phyloP scores from a whole-genome alignment of 1,140 invertebrate species.

The Papilio xuthus region DNA sequence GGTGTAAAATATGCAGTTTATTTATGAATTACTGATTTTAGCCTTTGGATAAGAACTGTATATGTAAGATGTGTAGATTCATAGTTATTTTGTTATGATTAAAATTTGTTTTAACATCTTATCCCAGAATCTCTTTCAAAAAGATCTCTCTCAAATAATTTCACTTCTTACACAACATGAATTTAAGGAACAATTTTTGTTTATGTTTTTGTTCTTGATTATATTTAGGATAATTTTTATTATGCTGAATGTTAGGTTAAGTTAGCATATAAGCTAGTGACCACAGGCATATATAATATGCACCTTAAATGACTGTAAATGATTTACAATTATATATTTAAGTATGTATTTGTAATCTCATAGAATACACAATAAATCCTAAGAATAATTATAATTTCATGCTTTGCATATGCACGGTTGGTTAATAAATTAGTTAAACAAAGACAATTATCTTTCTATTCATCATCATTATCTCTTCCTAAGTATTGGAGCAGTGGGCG shows the following conservation, averaged over 20 bases:
- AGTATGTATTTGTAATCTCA: conserved; percentile 4
- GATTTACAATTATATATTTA: neutral
- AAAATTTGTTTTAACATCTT: neutral
- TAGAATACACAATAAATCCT: neutral
- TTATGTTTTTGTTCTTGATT: neutral
- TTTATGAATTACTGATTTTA: neutral
- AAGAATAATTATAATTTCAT: conserved; percentile 27
- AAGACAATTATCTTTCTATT: too few relatives aligned
- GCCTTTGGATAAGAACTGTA: neutral
- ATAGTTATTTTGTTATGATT: neutral
- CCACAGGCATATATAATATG: conserved; percentile 20
- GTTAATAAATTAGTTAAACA: conserved; percentile 20
- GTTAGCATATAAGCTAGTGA: neutral
- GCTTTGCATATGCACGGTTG: neutral
- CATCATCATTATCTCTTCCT: too few relatives aligned
- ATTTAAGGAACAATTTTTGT: neutral
- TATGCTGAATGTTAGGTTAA: neutral
- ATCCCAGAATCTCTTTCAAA: neutral
- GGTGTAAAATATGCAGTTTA: neutral
- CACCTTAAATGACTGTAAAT: neutral
- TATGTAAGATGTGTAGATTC: neutral
- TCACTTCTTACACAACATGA: neutral
- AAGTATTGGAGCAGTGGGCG: too few relatives aligned
- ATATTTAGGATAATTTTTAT: conserved; percentile 17
- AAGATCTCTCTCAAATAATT: neutral